phyloP scores from a whole-genome alignment of 1,140 invertebrate species.

The Brachionus rubens region DNA sequence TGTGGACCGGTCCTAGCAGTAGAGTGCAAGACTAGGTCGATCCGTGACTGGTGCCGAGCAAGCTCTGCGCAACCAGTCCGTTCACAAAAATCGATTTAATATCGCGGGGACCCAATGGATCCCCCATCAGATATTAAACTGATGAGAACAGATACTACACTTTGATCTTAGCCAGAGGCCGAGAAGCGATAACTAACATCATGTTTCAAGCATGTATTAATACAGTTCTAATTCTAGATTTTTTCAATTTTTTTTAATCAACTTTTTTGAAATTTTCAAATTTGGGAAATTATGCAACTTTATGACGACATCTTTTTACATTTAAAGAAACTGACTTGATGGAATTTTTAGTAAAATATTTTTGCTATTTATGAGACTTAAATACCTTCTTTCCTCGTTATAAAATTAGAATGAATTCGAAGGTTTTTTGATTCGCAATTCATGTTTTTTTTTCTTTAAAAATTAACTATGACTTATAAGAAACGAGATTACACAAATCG shows the following conservation, averaged over 20 bases:
- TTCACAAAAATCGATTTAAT: slow-evolving; percentile 44
- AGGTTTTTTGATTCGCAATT: too few species aligned
- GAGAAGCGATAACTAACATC: slow-evolving; percentile 20
- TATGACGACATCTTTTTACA: slow-evolving; percentile 8
- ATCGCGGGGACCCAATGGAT: slow-evolving; percentile 42
- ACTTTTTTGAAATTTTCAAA: background rate
- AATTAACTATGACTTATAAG: background rate
- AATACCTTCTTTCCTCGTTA: background rate
- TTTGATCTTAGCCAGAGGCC: slow-evolving; percentile 45
- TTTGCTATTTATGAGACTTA: background rate
- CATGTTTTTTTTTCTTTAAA: too few species aligned
- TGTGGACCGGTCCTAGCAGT: slow-evolving; percentile 38
- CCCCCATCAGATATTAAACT: slow-evolving; percentile 45
- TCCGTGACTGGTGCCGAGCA: slow-evolving; percentile 44
- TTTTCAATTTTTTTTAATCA: background rate
- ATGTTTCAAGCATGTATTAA: background rate
- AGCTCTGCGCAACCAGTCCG: slow-evolving; percentile 45
- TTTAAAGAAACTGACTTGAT: too few species aligned
- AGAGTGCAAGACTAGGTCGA: slow-evolving; percentile 25
- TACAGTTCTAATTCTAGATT: background rate
- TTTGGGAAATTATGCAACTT: too few species aligned
- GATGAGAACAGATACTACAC: slow-evolving; percentile 45
- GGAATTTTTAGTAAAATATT: background rate
- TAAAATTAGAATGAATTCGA: too few species aligned
- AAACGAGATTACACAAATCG: background rate